Evolutionary conservation across 2,113 vertebrate species (phyloP).

Genomic region (Fulmarus glacialis): DNA sequence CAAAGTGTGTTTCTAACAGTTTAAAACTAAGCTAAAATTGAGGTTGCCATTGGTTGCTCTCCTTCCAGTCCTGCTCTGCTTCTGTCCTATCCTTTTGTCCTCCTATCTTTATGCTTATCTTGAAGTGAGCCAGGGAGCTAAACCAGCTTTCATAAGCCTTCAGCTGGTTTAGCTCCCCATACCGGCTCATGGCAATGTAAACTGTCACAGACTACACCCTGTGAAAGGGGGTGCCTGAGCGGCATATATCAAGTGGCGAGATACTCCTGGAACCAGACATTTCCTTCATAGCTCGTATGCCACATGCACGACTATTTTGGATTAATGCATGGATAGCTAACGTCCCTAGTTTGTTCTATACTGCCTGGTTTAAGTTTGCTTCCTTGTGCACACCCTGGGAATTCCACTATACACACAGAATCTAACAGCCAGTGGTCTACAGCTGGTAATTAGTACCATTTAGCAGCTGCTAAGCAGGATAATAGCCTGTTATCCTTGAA

Average conservation of each 20-base stretch:
- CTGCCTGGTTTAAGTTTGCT: background rate
- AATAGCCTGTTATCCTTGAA: conserved; percentile 9
- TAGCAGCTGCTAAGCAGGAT: conserved; percentile 20
- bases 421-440: background rate
- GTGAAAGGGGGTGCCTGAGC: background rate
- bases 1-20: background rate
- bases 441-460: conserved; percentile 25
- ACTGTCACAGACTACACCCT: background rate
- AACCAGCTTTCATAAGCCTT: background rate
- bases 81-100: background rate
- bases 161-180: background rate
- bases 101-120: background rate
- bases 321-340: background rate
- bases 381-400: background rate
- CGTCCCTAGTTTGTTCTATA: background rate
- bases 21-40: background rate
- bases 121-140: background rate
- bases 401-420: background rate
- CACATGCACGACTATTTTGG: background rate
- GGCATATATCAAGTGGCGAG: background rate
- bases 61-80: background rate
- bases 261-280: background rate
- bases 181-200: background rate
- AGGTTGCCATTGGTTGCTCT: background rate
- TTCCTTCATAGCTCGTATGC: background rate